Evolutionary conservation across 2,888 invertebrate species (phyloP), one percentile per base, ranked within the genome.

Genomic region (Tetragonula carbonaria): DNA sequence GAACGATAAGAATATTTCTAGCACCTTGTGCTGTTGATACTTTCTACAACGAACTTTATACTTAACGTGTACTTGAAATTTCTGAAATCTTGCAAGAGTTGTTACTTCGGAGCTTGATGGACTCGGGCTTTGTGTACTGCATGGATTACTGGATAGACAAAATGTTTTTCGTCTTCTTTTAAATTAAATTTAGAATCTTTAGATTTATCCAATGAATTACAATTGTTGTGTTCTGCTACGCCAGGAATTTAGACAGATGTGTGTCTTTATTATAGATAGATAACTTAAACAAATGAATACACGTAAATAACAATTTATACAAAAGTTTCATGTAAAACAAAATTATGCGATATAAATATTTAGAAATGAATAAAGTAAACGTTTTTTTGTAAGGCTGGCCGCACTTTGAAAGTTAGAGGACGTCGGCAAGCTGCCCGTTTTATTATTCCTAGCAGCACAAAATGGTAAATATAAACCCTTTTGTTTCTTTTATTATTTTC

Each of bases 391-490:
- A 74, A 59, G 65, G 50, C n/a, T 83, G 70, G 33, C n/a, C 73
- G 70, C 62, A 53, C 33, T 59, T 16, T 51, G 68, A 67, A 74
- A 66, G 38, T 45, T 70, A 67, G 18, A 67, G 65, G 38, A 70
- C 63, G 62, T 62, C 57, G 59, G 55, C 68, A 71, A 78, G 63
- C 38, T 65, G 70, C 67, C 21, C 38, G 55, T 79, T 74, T 78
- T 38, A 38, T 83, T 67, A 75, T 23, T 74, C 33, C 38, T 75
- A 86, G 62, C 45, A 51, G 50, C 78, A 53, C 33, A 74, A 84
- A 78, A 82, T 74, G 78, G 84, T 84, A 78, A 83, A 73, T 82
- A 66, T 62, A 78, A 77, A 74, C n/a, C 45, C 8, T 71, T 14
- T 33, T 8, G 16, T 18, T 45, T 57, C 13, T 21, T n/a, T 66